Evolutionary conservation across 1,140 invertebrate genomes (phyloP), one percentile per base, ranked within the genome.

Genomic region (Pogonomyrmex californicus): DNA sequence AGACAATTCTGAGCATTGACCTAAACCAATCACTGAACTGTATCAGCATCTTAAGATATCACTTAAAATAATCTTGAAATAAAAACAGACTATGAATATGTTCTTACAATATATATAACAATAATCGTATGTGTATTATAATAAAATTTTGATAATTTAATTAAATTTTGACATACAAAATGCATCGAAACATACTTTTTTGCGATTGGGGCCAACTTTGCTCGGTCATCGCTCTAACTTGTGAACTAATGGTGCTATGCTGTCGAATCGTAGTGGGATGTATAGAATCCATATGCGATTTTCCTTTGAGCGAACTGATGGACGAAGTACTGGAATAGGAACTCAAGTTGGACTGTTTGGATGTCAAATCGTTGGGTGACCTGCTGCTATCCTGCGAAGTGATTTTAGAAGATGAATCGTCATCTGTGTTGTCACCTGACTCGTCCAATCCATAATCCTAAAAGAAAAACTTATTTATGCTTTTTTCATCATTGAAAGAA

Each of bases 361-460:
- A 93, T n/a, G 91, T 90, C 33, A 93, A 92, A 47, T 95, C 94
- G 7, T 93, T 95, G 7, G 92, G 91, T 5, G 94, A 95, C 71
- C 93, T 91, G 66, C 91, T 93, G 77, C 92, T 94, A 23, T 95
- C 94, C 63, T 94, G 93, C 5, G 93, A 93, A 17, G 86, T 75
- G 38, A 93, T 91, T 76, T 95, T 95, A 3, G 93, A 94, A n/a
- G 94, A 94, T 0, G 96, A 96, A 88, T 97, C 97, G 88, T 97
- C 97, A 17, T 96, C 97, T 0, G 97, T 97, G 92, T 97, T 97
- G 85, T 96, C 96, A 88, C 96, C 97, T 36, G 97, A 97, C 90
- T 97, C 97, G 90, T 97, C 97, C 70, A 97, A 94, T 41, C 97
- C 97, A 86, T 97, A 97, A 92, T 97, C 97, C 96, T 97, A 88